Conservation (phyloP, 1,140 invertebrate genomes). For the Temnothorax longispinosus region DNA sequence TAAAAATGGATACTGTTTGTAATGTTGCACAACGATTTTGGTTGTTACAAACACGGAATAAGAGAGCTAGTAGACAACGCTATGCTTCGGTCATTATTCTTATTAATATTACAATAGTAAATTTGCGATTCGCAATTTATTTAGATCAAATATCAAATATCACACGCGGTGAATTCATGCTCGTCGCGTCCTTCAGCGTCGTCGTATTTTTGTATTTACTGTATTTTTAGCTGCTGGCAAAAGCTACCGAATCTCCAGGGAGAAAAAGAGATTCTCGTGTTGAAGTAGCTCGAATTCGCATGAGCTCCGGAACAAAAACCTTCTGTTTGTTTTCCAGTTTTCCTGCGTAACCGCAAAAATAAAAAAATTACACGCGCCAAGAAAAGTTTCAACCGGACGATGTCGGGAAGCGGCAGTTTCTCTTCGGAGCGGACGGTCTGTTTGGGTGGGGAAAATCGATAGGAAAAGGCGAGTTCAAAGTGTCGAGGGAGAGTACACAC, state of each 20-base stretch:
- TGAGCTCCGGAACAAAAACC: too few species aligned
- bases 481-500: conserved; percentile 33
- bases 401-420: conserved; percentile 3
- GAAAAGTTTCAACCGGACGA: neutral
- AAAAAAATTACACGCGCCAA: neutral
- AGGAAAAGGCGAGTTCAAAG: conserved; percentile 75
- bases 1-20: neutral
- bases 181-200: neutral
- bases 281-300: too few species aligned
- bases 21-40: neutral
- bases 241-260: too few species aligned
- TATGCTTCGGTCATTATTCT: neutral
- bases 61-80: neutral
- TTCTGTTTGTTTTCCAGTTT: too few species aligned
- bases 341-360: too few species aligned
- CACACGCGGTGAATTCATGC: neutral
- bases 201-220: neutral
- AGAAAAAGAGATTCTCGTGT: too few species aligned
- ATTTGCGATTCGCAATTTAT: neutral
- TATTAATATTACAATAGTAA: neutral
- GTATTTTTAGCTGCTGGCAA: neutral
- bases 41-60: neutral
- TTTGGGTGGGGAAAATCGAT: conserved; percentile 80
- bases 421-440: conserved; percentile 33
- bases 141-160: neutral